Percentiles rank a stretch among this genome's conserved stretches.
These are phyloP conservation scores for Melanotus villosus DNA, from an alignment of 2,888 invertebrate genomes.

Conservation along the genomic window DNA sequence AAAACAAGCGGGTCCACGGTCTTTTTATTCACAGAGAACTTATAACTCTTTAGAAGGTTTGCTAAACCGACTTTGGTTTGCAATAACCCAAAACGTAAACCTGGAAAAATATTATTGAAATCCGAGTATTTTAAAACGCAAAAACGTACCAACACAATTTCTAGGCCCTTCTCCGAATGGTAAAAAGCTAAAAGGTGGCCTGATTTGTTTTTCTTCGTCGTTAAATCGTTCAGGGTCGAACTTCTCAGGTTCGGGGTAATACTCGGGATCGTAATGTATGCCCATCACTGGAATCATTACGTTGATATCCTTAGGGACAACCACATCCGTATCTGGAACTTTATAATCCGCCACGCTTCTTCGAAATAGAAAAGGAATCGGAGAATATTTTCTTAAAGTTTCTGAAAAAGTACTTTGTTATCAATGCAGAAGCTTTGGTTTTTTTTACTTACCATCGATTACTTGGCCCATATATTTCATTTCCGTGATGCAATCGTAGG, in stretches of 20 bases:
- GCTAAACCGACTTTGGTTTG: conserved; percentile 57
- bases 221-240: conserved; percentile 73
- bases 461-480: conserved; percentile 70
- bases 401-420: conserved; percentile 37
- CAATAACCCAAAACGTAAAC: conserved; percentile 56
- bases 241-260: too few species aligned
- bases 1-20: neutral
- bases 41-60: conserved; percentile 50
- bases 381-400: conserved; percentile 56
- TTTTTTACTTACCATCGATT: conserved; percentile 58
- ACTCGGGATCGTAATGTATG: too few species aligned
- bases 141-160: conserved; percentile 70
- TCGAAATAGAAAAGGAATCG: conserved; percentile 52
- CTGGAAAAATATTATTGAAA: conserved; percentile 46
- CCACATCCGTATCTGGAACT: conserved; percentile 57
- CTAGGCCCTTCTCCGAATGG: conserved; percentile 74
- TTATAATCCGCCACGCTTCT: conserved; percentile 52
- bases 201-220: conserved; percentile 69
- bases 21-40: neutral
- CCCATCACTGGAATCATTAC: conserved; percentile 55
- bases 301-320: conserved; percentile 58
- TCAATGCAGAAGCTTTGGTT: neutral
- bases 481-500: conserved; percentile 68
- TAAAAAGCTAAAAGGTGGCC: conserved; percentile 70
- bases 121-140: neutral